phyloP scores from a whole-genome alignment of 2,113 vertebrate genomes.

The Leiothrix lutea region DNA sequence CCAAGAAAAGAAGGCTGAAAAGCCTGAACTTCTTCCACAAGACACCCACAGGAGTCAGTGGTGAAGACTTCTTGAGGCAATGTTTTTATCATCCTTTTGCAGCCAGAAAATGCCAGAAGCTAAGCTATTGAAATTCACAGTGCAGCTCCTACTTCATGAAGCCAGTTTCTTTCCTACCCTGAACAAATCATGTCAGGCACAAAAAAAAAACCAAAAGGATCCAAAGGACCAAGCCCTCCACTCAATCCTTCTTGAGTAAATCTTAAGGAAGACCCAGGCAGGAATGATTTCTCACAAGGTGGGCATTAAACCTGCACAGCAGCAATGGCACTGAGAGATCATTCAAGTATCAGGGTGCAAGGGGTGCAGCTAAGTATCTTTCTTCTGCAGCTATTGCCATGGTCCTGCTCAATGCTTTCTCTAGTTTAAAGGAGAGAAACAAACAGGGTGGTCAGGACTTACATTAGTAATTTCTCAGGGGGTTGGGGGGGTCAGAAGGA shows the following conservation, averaged over 20 bases:
- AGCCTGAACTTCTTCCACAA: neutral
- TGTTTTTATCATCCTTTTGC: neutral
- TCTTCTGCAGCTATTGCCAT: neutral
- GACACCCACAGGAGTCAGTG: neutral
- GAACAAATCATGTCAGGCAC: neutral
- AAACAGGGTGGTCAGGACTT: neutral
- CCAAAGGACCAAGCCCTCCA: neutral
- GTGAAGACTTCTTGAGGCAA: neutral
- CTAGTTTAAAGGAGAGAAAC: neutral
- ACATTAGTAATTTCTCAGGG: neutral
- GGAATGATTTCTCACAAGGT: neutral
- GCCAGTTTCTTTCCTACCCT: neutral
- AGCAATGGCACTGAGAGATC: neutral
- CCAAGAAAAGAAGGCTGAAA: neutral
- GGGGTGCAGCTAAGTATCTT: neutral
- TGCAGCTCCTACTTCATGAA: neutral
- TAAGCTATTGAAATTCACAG: neutral
- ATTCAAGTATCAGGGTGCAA: neutral
- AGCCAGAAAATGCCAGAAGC: neutral
- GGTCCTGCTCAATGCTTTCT: neutral
- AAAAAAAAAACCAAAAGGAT: neutral
- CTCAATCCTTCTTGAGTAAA: neutral
- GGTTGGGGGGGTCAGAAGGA: rapidly evolving
- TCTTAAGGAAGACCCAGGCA: neutral
- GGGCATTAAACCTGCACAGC: neutral